Percentiles rank a stretch among this genome's conserved stretches.
Conservation (phyloP, 2,113 vertebrate genomes). For the Callaeas wilsoni region DNA sequence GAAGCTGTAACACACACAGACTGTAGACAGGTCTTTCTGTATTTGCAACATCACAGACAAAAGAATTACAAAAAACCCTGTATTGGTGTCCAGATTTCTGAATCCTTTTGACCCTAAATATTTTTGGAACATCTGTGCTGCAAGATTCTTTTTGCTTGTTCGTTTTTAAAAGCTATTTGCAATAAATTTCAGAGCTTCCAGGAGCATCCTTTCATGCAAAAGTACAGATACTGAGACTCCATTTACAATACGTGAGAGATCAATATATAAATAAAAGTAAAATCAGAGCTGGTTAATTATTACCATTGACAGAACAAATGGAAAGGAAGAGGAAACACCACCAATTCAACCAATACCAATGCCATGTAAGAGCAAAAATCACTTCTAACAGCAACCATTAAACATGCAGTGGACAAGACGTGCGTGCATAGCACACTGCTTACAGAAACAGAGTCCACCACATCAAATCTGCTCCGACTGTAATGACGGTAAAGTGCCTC, state of each 20-base stretch:
- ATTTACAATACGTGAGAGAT: fast-evolving
- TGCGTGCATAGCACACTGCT: not conserved
- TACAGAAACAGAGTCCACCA: not conserved
- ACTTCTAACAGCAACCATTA: not conserved
- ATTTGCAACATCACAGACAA: not conserved
- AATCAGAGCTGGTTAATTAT: not conserved
- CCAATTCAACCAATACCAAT: not conserved
- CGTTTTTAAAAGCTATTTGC: not conserved
- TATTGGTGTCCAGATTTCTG: not conserved
- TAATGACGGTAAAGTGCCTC: not conserved
- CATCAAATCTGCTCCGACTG: not conserved
- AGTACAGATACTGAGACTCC: not conserved
- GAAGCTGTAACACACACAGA: not conserved
- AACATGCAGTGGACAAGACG: not conserved
- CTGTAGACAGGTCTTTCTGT: not conserved
- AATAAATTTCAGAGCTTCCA: not conserved
- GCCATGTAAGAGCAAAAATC: not conserved
- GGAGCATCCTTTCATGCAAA: not conserved
- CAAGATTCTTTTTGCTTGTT: not conserved
- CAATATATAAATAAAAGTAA: not conserved
- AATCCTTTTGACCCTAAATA: not conserved
- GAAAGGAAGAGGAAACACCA: not conserved
- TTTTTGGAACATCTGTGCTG: not conserved
- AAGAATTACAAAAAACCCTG: not conserved
- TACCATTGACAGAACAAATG: not conserved